phyloP scores from a whole-genome alignment of 2,113 vertebrate genomes.

The Rhabdomys dilectus region DNA sequence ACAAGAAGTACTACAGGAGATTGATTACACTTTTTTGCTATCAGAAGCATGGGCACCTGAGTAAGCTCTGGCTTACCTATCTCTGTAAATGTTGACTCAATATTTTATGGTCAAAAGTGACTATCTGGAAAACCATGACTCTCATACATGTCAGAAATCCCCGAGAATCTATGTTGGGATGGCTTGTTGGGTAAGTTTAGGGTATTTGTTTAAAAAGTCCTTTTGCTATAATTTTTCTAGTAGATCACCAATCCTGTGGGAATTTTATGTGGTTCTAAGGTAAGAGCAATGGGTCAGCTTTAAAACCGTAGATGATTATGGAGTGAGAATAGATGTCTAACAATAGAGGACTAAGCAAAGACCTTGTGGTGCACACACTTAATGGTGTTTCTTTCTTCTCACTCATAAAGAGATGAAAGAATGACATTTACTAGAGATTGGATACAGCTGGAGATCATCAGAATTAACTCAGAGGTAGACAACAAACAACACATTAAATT shows the following conservation, averaged over 20 bases:
- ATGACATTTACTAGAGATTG: not conserved
- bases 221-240: not conserved
- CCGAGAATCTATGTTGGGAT: not conserved
- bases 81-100: not conserved
- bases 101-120: not conserved
- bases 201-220: not conserved
- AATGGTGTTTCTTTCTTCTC: not conserved
- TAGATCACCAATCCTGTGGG: not conserved
- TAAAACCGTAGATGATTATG: slow-evolving; percentile 1
- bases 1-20: not conserved
- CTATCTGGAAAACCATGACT: not conserved
- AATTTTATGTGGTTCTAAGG: not conserved
- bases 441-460: not conserved
- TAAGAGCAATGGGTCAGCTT: not conserved
- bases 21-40: not conserved
- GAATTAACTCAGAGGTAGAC: not conserved
- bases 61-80: not conserved
- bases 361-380: not conserved
- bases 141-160: not conserved
- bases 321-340: not conserved
- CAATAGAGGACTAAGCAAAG: not conserved
- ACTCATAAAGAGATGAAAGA: not conserved
- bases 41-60: not conserved
- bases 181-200: not conserved
- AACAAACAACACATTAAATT: not conserved